Evolutionary conservation across 2,797 vertebrate genomes (phyloP).

Genomic region (Alosa sapidissima): DNA sequence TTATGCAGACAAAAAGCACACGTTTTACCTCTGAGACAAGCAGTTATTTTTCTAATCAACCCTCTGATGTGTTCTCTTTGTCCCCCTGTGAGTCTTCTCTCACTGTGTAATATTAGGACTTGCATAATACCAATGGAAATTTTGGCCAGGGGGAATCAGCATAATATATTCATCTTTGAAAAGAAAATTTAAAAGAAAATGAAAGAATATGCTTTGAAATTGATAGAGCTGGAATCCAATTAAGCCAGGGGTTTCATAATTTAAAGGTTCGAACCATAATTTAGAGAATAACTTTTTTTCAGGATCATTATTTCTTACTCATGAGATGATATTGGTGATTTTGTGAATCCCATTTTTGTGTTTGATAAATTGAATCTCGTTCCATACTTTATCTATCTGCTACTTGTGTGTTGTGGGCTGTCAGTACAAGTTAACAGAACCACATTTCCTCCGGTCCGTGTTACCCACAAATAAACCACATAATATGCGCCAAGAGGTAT

Average conservation of each 20-base stretch:
- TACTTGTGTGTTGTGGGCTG: not conserved
- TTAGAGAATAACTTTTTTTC: constrained; percentile 22
- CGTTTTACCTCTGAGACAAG: not conserved
- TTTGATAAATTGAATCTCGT: constrained; percentile 5
- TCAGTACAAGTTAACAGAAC: constrained; percentile 7
- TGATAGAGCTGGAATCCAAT: constrained; percentile 24
- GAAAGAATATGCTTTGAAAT: constrained; percentile 23
- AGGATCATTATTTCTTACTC: not conserved
- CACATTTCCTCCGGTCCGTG: constrained; percentile 26
- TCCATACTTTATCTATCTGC: not conserved
- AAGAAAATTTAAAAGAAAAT: constrained; percentile 25
- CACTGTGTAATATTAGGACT: not conserved
- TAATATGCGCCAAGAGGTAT: constrained; percentile 56
- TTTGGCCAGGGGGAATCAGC: constrained; percentile 21
- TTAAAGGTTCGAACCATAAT: constrained; percentile 24
- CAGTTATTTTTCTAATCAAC: constrained; percentile 2
- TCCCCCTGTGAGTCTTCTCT: not conserved
- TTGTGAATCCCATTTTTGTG: constrained; percentile 16
- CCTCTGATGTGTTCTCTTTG: constrained; percentile 4
- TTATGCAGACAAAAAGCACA: not conserved
- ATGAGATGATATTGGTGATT: not conserved
- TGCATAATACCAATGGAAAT: constrained; percentile 18
- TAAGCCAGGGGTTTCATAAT: constrained; percentile 21
- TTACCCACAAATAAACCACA: constrained; percentile 51
- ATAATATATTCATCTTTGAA: constrained; percentile 20